Percentiles rank a stretch among this genome's conserved stretches.
phyloP scores from a whole-genome alignment of 2,113 vertebrate species.

The Pygoscelis adeliae region DNA sequence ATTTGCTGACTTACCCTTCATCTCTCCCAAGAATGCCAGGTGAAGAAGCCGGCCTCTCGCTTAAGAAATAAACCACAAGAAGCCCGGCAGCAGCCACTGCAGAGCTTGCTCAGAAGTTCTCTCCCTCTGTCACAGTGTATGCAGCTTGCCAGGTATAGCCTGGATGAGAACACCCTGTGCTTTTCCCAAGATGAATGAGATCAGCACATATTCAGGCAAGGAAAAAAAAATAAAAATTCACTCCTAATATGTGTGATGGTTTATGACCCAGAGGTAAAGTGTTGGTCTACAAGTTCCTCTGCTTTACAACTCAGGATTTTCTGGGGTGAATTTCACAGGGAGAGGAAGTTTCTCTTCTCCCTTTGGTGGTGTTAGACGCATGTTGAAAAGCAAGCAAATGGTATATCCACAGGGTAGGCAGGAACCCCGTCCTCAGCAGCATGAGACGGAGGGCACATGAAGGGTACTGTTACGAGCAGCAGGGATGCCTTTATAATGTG shows the following conservation, averaged over 20 bases:
- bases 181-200: constrained; percentile 61
- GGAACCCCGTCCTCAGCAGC: background rate
- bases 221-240: background rate
- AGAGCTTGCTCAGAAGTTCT: constrained; percentile 35
- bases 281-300: background rate
- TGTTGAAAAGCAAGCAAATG: background rate
- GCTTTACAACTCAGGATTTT: background rate
- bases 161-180: constrained; percentile 41
- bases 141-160: constrained; percentile 62
- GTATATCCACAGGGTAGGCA: background rate
- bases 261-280: background rate
- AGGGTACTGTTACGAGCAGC: background rate
- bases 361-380: background rate
- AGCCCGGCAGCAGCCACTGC: constrained; percentile 16
- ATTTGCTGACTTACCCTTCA: constrained; percentile 67
- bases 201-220: constrained; percentile 56
- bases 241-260: background rate
- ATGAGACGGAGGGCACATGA: background rate
- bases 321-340: background rate
- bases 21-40: constrained; percentile 40
- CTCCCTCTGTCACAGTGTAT: constrained; percentile 22
- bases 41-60: background rate
- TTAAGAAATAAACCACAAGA: background rate
- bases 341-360: background rate
- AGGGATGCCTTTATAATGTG: background rate